phyloP scores from a whole-genome alignment of 2,113 vertebrate species.

The Poicephalus meyeri region DNA sequence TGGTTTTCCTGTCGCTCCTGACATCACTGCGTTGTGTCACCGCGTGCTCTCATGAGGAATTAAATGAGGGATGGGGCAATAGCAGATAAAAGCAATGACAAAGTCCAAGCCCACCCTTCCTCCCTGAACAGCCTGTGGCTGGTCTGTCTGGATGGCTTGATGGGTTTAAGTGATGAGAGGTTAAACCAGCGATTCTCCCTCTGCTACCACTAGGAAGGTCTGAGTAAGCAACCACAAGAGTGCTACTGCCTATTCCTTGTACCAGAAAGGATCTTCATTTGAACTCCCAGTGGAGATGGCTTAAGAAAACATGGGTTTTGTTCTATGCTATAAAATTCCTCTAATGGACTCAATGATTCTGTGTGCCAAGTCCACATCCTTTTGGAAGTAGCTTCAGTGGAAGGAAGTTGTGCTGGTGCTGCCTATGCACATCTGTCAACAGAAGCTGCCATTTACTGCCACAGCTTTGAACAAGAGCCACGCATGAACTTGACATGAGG shows the following conservation, averaged over 20 bases:
- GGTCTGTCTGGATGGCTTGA: background rate
- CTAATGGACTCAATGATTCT: background rate
- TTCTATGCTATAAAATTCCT: background rate
- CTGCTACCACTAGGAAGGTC: background rate
- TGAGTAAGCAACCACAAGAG: background rate
- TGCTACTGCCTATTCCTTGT: background rate
- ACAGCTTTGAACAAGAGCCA: background rate
- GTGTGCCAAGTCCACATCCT: background rate
- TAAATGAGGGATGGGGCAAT: background rate
- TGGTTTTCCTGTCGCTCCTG: background rate
- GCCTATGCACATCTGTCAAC: background rate
- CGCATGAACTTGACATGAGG: fast-evolving
- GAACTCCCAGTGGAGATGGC: background rate
- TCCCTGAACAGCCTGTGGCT: background rate
- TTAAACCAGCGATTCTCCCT: background rate
- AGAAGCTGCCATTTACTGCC: background rate
- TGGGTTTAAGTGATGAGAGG: background rate
- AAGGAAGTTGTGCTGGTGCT: background rate
- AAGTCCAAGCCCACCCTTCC: background rate
- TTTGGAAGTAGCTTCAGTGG: background rate
- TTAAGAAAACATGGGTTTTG: background rate
- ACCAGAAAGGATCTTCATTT: background rate
- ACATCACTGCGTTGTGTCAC: background rate
- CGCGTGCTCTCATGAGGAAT: background rate
- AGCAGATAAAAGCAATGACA: background rate